Percentiles rank a stretch among this genome's conserved stretches.
These are phyloP conservation scores for Salminus brasiliensis DNA, from an alignment of 2,113 vertebrate species.

Conservation along the genomic window DNA sequence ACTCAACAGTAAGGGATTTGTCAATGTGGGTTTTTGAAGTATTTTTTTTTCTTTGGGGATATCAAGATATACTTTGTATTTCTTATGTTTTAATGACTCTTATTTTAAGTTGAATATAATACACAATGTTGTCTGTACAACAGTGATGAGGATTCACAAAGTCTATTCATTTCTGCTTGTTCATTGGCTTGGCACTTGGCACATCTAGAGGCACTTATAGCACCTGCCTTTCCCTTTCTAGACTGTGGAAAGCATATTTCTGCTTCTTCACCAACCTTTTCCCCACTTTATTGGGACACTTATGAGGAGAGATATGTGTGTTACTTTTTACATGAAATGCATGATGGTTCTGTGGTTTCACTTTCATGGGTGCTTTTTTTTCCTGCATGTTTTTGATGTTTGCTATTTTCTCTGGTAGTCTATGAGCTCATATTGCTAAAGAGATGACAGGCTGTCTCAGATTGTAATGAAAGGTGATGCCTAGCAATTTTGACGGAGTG, in stretches of 20 bases:
- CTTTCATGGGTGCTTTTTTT: constrained; percentile 14
- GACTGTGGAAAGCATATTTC: constrained; percentile 14
- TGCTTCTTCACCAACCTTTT: constrained; percentile 41
- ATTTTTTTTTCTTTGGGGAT: not conserved
- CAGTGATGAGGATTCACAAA: too few species aligned
- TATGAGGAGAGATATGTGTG: constrained; percentile 29
- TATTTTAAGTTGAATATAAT: not conserved
- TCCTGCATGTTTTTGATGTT: not conserved
- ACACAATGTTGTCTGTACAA: too few species aligned
- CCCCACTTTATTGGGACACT: constrained; percentile 23
- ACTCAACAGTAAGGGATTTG: not conserved
- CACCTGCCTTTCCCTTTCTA: constrained; percentile 52
- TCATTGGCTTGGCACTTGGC: constrained; percentile 28
- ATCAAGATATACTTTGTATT: not conserved
- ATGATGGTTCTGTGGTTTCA: constrained; percentile 45
- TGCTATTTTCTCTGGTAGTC: not conserved
- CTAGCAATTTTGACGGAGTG: not conserved
- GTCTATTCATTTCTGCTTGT: not conserved
- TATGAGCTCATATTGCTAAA: not conserved
- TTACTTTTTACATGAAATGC: constrained; percentile 58
- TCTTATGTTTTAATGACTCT: not conserved
- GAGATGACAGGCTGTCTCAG: not conserved
- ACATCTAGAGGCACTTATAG: constrained; percentile 49
- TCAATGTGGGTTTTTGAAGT: not conserved
- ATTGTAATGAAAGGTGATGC: not conserved